Base-by-base conservation (phyloP, 64 coral and sea anemone species). In the Cladopsammia gracilis region DNA sequence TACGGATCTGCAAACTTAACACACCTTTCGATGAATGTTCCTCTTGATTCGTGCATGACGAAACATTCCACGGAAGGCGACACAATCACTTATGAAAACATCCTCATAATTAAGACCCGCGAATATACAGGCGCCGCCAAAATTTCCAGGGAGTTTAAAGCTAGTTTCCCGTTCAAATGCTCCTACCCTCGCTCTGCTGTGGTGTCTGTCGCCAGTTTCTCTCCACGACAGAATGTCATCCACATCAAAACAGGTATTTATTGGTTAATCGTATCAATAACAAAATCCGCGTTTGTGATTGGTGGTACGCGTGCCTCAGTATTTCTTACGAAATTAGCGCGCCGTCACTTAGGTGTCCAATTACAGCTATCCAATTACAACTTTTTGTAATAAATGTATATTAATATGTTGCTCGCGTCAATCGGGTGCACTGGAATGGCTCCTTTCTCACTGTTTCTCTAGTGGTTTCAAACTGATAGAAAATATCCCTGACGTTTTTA, bases 51-150 rank as follows among this genome's bases (percentile, higher is more conserved):
- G 10, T 96, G 95, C 24, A 75, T 25, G 22, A 96, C 95, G 0
- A 90, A 76, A 13, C 65, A 87, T 20, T 90, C 78, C 25, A 81
- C 91, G 4, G 78, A 14, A 11, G 66, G 58, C 0, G 88, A 93
- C 8, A 78, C 75, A 13, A 83, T 96, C 4, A 71, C 73, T 18
- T 96, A 96, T 73, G 64, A 86, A 16, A 96, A 96, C 82, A 89
- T 66, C 23, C 79, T 96, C 16, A 65, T 71, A 8, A 54, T 26
- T 11, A 79, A 92, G 79, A 84, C 70, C 0, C 16, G 56, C 0
- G 26, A 53, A 0, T 46, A n/a, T 14, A 19, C 78, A 22, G 72
- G 72, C 43, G 84, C 46, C 44, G 26, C 48, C 22, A 24, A 25
- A 48, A 87, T 96, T 22, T 73, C 81, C 22, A 92, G 95, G 22